Base-by-base conservation (phyloP, 1,140 invertebrate species). In the Penaeus chinensis region DNA sequence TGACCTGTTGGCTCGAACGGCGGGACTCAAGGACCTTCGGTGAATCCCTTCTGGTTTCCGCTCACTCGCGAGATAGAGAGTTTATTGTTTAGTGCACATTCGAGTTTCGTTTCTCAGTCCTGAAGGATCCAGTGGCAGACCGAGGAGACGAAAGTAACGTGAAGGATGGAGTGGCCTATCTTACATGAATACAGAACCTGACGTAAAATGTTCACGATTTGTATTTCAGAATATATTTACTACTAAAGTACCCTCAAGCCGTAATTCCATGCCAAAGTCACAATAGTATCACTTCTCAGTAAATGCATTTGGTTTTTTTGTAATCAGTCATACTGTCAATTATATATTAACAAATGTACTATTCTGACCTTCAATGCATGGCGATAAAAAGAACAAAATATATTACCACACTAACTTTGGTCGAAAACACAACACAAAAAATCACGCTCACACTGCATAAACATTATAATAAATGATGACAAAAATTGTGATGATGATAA, bases 401-500 rank as follows among this genome's bases (percentile, higher is more conserved):
- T 37, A 82, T 82, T 87, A 87, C 86, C 71, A 76, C 74, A 78
- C 86, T 87, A 87, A 76, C 86, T 87, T 87, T 87, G 86, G 86
- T 87, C 86, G 71, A 87, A 78, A 87, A 87, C 86, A 87, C 80
- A 87, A 87, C 86, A 77, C 86, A 82, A 87, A 87, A 76, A 76
- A 65, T 74, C 80, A 87, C 86, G 63, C 80, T 13, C 54, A 54
- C 54, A 54, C 54, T 54, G 54, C 54, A 54, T 54, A 54, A 54
- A 24, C 63, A 65, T 42, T 60, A 84, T 32, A 22, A 69, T n/a
- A 82, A 32, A 69, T 62, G 62, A 20, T 37, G 32, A 82, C 20
- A 27, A 20, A 61, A 37, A 71, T 42, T 74, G 13, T 54, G 69
- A 77, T 62, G 76, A 24, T 77, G 42, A 62, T 24, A 77, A 22